Conservation (phyloP, 2,888 invertebrate species). For the Calephelis perditalis region DNA sequence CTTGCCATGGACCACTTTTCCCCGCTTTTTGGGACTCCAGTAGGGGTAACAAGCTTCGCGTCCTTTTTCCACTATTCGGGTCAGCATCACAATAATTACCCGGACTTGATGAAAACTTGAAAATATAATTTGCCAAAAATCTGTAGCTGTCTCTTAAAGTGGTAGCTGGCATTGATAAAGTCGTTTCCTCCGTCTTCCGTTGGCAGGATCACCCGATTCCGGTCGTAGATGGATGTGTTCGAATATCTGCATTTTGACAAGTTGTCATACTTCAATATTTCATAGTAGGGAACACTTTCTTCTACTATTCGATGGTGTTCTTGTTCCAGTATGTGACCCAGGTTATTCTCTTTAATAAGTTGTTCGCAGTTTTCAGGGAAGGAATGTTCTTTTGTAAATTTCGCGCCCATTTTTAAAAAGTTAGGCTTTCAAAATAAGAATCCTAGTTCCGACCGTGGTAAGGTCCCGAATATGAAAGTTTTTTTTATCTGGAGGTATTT, state of each 20-base stretch:
- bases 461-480: not conserved
- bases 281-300: not conserved
- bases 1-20: slow-evolving; percentile 16
- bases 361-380: not conserved
- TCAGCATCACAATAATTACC: not conserved
- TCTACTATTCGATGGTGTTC: not conserved
- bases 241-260: not conserved
- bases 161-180: slow-evolving; percentile 18
- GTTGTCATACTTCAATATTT: not conserved
- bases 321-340: not conserved
- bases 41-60: slow-evolving; percentile 20
- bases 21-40: slow-evolving; percentile 17
- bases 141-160: slow-evolving; percentile 19
- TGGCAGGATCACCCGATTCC: slow-evolving; percentile 4
- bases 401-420: not conserved
- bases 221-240: not conserved
- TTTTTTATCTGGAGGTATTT: too few species aligned
- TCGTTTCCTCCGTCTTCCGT: slow-evolving; percentile 15
- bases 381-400: not conserved
- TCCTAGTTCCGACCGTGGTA: not conserved
- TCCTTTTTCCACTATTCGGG: slow-evolving; percentile 18
- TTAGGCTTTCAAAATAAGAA: not conserved
- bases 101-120: slow-evolving; percentile 16
- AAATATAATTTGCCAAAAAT: slow-evolving; percentile 19
- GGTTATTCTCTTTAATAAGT: not conserved